Evolutionary conservation across 2,888 invertebrate genomes (phyloP).

Genomic region (Cenopis cana): DNA sequence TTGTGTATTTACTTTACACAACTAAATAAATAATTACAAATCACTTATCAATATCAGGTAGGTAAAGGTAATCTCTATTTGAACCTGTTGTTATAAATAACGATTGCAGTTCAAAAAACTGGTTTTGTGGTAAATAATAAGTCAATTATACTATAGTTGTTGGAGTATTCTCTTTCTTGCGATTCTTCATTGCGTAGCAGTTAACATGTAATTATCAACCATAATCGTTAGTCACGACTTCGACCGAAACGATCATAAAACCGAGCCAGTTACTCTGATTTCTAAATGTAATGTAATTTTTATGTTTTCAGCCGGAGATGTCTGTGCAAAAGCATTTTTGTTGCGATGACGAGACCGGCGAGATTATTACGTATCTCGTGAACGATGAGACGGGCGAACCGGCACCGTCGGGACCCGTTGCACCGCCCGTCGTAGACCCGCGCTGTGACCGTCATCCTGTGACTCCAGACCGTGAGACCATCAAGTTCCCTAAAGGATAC

Average conservation of each 20-base stretch:
- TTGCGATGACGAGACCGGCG: constrained; percentile 83
- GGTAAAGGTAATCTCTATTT: background rate
- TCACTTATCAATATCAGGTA: background rate
- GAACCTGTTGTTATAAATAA: background rate
- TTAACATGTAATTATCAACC: constrained; percentile 13
- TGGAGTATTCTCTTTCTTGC: background rate
- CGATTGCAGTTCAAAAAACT: background rate
- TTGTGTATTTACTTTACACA: constrained; percentile 8
- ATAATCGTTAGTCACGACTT: background rate
- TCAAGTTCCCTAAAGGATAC: constrained; percentile 64
- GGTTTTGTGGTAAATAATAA: constrained; percentile 1
- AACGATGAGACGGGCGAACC: constrained; percentile 84
- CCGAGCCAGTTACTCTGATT: constrained; percentile 28
- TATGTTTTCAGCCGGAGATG: constrained; percentile 48
- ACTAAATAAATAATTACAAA: constrained; percentile 8
- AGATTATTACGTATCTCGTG: constrained; percentile 70
- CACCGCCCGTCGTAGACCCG: background rate
- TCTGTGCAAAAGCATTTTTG: constrained; percentile 57
- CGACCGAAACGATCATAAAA: background rate
- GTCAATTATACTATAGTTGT: background rate
- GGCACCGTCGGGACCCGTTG: constrained; percentile 41
- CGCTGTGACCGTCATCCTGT: constrained; percentile 40
- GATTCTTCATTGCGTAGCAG: background rate
- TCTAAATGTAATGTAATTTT: background rate
- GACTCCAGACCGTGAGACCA: constrained; percentile 48